A percentile compares a stretch with the other conserved stretches of the same genome.
Evolutionary conservation across 2,888 invertebrate genomes (phyloP).

Genomic region (Leptinotarsa tumamoca): DNA sequence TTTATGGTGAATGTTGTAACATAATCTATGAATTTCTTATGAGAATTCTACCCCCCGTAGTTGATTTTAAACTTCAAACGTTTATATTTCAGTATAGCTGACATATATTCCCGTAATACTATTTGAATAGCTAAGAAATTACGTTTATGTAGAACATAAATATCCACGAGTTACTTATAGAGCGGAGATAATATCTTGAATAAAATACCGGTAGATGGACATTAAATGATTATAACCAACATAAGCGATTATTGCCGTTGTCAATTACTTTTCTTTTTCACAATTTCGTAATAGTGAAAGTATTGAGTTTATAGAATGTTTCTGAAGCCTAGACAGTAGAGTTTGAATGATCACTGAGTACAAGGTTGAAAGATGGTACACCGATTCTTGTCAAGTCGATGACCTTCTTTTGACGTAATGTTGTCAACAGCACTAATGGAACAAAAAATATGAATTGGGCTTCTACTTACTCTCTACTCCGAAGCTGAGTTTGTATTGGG

Average conservation of each 20-base stretch:
- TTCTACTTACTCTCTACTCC: too few relatives aligned
- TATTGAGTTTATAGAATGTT: too few relatives aligned
- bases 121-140: neutral
- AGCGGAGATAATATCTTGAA: conserved; percentile 1
- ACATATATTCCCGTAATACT: conserved; percentile 1
- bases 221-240: neutral
- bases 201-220: neutral
- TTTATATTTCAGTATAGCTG: neutral
- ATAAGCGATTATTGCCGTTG: neutral
- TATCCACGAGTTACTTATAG: neutral
- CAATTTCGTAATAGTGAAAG: too few relatives aligned
- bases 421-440: too few relatives aligned
- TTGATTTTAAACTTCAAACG: neutral
- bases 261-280: neutral
- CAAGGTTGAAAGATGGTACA: too few relatives aligned
- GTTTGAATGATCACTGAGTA: too few relatives aligned
- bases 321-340: too few relatives aligned
- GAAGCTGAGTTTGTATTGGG: too few relatives aligned
- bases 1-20: too few relatives aligned
- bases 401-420: too few relatives aligned
- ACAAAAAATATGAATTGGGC: too few relatives aligned
- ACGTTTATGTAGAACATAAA: conserved; percentile 1
- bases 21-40: neutral
- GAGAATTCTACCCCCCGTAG: neutral
- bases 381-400: too few relatives aligned